These are phyloP conservation scores for Platichthys flesus DNA, from an alignment of 2,113 vertebrate genomes.

Conservation along the genomic window DNA sequence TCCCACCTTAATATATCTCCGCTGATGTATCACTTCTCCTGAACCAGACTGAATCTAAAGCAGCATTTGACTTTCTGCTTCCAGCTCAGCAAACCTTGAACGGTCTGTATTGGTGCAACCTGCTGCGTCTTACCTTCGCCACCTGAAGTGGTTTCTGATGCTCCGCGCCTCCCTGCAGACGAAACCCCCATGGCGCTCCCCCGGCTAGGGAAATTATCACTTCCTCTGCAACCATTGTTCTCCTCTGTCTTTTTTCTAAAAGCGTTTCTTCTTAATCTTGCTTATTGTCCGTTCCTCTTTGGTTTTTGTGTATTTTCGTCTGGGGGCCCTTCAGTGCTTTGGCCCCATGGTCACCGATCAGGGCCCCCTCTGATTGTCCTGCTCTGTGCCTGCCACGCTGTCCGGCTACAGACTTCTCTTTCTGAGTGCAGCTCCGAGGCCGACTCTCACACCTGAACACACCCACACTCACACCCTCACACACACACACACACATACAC, in stretches of 20 bases:
- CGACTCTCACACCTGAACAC: constrained; percentile 62
- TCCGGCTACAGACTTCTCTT: constrained; percentile 60
- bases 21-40: constrained; percentile 34
- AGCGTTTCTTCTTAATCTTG: constrained; percentile 34
- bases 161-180: constrained; percentile 95
- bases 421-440: constrained; percentile 61
- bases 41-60: constrained; percentile 6
- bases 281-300: constrained; percentile 32
- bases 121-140: constrained; percentile 90
- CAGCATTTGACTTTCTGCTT: background rate
- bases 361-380: constrained; percentile 67
- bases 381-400: constrained; percentile 61
- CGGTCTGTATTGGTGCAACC: constrained; percentile 4
- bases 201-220: constrained; percentile 92
- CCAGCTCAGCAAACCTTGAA: constrained; percentile 19
- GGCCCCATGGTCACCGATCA: constrained; percentile 73
- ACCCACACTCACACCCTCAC: constrained; percentile 34
- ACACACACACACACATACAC: constrained; percentile 40
- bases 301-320: constrained; percentile 26
- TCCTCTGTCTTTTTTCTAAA: constrained; percentile 34
- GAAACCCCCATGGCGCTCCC: constrained; percentile 97
- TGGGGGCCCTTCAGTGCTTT: constrained; percentile 69
- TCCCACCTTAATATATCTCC: constrained; percentile 16
- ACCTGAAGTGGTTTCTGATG: constrained; percentile 95
- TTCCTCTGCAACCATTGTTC: constrained; percentile 89